Percentiles rank a stretch among this genome's conserved stretches.
These are phyloP conservation scores for Thera britannica DNA, from an alignment of 2,888 invertebrate species.

Conservation along the genomic window DNA sequence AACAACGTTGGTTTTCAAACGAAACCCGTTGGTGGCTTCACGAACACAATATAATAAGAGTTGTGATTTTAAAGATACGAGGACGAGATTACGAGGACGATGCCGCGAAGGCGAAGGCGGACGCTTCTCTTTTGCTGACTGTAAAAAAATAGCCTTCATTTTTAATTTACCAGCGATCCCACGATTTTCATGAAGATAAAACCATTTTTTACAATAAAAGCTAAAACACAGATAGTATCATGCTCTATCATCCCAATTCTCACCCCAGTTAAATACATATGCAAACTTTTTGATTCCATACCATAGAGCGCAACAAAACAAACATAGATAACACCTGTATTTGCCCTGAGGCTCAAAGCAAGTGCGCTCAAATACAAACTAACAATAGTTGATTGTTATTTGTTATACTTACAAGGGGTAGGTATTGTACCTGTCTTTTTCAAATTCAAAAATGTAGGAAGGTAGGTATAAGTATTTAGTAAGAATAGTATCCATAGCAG, in stretches of 20 bases:
- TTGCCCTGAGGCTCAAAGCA: constrained; percentile 68
- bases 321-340: constrained; percentile 67
- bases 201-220: not conserved
- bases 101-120: too few species aligned
- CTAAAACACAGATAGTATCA: constrained; percentile 23
- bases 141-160: too few species aligned
- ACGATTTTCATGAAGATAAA: not conserved
- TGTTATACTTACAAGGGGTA: not conserved
- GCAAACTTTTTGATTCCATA: constrained; percentile 36
- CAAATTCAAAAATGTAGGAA: too few species aligned
- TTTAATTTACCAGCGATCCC: not conserved
- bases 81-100: too few species aligned
- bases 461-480: too few species aligned
- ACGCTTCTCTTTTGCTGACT: too few species aligned
- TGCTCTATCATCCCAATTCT: constrained; percentile 11
- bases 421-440: too few species aligned
- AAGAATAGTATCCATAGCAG: too few species aligned
- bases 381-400: not conserved
- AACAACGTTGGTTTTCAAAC: too few species aligned
- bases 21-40: too few species aligned
- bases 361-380: constrained; percentile 45
- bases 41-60: too few species aligned
- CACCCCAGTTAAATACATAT: constrained; percentile 25
- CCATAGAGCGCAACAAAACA: constrained; percentile 21
- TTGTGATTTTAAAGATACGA: too few species aligned